phyloP scores from a whole-genome alignment of 2,113 vertebrate genomes.

The Pogona vitticeps region DNA sequence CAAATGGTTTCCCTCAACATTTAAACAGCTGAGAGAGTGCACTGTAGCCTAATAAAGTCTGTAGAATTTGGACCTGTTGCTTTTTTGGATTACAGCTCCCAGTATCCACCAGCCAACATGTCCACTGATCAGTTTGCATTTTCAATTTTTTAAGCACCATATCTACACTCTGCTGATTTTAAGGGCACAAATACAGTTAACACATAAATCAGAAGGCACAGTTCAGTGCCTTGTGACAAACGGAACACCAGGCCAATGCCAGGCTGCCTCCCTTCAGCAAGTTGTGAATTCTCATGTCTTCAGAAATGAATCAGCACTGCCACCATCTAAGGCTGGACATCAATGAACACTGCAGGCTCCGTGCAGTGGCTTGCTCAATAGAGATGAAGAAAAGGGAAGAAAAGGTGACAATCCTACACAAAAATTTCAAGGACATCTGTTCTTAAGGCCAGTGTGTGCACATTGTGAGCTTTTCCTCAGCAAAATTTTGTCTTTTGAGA shows the following conservation, averaged over 20 bases:
- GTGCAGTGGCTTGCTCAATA: neutral
- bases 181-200: no score
- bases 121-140: no score
- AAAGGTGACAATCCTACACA: no score
- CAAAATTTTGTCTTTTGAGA: neutral
- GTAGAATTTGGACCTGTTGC: no score
- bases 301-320: conserved; percentile 33
- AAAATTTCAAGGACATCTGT: neutral
- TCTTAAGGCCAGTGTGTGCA: neutral
- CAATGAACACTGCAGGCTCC: neutral
- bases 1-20: no score
- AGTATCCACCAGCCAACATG: no score
- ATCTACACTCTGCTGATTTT: no score
- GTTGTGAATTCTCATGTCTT: neutral
- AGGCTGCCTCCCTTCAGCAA: neutral
- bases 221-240: neutral
- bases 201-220: conserved; percentile 10
- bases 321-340: neutral
- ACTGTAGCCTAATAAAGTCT: no score
- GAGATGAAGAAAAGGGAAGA: neutral
- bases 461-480: neutral
- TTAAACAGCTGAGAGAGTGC: no score
- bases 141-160: no score
- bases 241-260: neutral
- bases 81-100: no score